A percentile compares a stretch with the other conserved stretches of the same genome.
Evolutionary conservation across 2,113 vertebrate species (phyloP).

Genomic region (Dicrurus megarhynchus): DNA sequence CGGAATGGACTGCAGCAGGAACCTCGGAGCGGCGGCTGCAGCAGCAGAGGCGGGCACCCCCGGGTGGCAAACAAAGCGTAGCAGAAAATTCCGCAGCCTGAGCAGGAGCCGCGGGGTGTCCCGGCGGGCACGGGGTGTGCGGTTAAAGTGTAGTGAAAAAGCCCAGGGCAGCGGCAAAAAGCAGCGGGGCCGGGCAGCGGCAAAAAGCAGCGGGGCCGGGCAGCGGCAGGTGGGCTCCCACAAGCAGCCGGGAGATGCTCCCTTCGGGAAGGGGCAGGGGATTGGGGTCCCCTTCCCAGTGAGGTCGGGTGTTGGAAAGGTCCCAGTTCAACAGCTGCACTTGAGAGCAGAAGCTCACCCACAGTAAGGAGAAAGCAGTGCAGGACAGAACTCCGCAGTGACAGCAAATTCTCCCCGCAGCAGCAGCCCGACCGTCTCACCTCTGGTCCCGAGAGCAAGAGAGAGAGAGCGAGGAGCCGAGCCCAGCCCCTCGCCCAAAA

Average conservation of each 20-base stretch:
- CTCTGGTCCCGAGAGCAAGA: neutral
- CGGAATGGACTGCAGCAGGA: neutral
- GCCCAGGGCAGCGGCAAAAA: too few relatives aligned
- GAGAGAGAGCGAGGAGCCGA: neutral
- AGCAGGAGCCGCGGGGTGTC: neutral
- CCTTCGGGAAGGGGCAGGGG: neutral
- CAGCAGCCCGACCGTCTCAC: neutral
- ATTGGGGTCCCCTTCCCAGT: too few relatives aligned
- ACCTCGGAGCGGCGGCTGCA: too few relatives aligned
- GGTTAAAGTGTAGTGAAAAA: neutral
- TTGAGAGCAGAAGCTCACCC: neutral
- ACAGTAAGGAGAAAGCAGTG: neutral
- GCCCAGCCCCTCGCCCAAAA: neutral
- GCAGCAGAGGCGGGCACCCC: too few relatives aligned
- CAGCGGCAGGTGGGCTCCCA: too few relatives aligned
- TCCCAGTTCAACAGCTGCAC: neutral
- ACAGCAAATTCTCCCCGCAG: neutral
- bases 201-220: too few relatives aligned
- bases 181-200: too few relatives aligned
- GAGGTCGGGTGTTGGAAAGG: neutral
- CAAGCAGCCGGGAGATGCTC: too few relatives aligned
- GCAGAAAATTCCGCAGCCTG: too few relatives aligned
- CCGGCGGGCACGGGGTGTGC: too few relatives aligned
- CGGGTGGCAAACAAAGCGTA: too few relatives aligned
- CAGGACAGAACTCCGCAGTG: neutral